phyloP scores from a whole-genome alignment of 2,113 vertebrate species.

The Lucifuga dentata region DNA sequence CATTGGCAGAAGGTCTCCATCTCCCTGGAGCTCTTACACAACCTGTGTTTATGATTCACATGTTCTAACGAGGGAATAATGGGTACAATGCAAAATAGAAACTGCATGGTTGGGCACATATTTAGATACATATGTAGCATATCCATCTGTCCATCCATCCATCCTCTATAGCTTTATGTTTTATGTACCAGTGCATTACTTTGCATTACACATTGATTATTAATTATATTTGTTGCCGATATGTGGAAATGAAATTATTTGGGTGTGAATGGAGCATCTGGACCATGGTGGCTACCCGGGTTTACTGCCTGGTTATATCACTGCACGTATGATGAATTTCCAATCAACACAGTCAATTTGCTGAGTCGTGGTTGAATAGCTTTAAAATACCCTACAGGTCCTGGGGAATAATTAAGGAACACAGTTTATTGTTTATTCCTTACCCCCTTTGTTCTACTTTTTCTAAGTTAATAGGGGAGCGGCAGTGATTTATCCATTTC shows the following conservation, averaged over 20 bases:
- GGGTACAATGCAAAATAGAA: too few relatives aligned
- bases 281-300: constrained; percentile 45
- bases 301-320: constrained; percentile 56
- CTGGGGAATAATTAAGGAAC: constrained; percentile 75
- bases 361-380: constrained; percentile 81
- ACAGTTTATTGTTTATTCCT: constrained; percentile 57
- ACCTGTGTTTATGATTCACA: not conserved
- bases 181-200: too few relatives aligned
- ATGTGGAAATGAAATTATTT: too few relatives aligned
- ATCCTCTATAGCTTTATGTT: too few relatives aligned
- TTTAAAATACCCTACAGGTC: constrained; percentile 76
- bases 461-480: constrained; percentile 49
- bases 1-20: constrained; percentile 32
- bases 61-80: too few relatives aligned
- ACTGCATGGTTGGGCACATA: too few relatives aligned
- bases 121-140: too few relatives aligned
- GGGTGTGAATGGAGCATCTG: constrained; percentile 36
- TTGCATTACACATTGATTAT: too few relatives aligned
- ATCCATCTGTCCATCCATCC: too few relatives aligned
- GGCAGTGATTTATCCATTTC: constrained; percentile 43
- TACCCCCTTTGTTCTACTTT: constrained; percentile 70
- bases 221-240: too few relatives aligned
- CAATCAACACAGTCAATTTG: constrained; percentile 82
- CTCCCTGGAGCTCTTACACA: constrained; percentile 25
- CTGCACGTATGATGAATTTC: constrained; percentile 75